Percentiles rank a stretch among this genome's conserved stretches.
phyloP scores from a whole-genome alignment of 2,888 invertebrate genomes.

The Agelastica alni region DNA sequence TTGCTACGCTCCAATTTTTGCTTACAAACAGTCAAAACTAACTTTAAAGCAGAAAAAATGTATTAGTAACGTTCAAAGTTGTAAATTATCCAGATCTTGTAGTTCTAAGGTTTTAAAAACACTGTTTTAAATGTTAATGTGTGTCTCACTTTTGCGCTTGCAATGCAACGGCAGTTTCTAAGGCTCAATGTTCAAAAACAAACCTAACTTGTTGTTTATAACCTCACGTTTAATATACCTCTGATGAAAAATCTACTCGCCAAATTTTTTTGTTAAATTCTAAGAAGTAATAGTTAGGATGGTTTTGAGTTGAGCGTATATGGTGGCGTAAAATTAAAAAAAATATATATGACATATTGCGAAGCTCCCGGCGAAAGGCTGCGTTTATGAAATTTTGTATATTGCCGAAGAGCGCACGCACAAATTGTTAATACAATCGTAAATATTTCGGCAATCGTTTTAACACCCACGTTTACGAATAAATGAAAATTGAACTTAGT shows the following conservation, averaged over 20 bases:
- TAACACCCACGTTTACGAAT: no score
- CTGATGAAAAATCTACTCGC: slow-evolving; percentile 32
- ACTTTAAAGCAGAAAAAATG: no score
- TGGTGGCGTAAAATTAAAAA: slow-evolving; percentile 6
- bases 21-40: no score
- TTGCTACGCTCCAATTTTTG: no score
- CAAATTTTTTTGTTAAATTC: slow-evolving; percentile 36
- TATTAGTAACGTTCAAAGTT: no score
- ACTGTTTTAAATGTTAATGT: slow-evolving; percentile 59
- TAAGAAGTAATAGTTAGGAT: slow-evolving; percentile 22
- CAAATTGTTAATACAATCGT: no score
- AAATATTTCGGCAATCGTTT: no score
- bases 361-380: no score
- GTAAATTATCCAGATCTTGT: slow-evolving; percentile 46
- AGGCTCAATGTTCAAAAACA: slow-evolving; percentile 31
- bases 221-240: slow-evolving; percentile 37
- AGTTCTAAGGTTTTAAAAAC: slow-evolving; percentile 54
- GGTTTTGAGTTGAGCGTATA: slow-evolving; percentile 33
- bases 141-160: slow-evolving; percentile 57
- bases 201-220: slow-evolving; percentile 30
- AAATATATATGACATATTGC: no score
- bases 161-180: slow-evolving; percentile 44
- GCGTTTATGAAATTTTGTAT: no score
- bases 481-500: no score
- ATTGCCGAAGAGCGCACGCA: no score